These are phyloP conservation scores for Panagrolaimus sp. DNA, from an alignment of 1,140 invertebrate genomes.

Conservation along the genomic window DNA sequence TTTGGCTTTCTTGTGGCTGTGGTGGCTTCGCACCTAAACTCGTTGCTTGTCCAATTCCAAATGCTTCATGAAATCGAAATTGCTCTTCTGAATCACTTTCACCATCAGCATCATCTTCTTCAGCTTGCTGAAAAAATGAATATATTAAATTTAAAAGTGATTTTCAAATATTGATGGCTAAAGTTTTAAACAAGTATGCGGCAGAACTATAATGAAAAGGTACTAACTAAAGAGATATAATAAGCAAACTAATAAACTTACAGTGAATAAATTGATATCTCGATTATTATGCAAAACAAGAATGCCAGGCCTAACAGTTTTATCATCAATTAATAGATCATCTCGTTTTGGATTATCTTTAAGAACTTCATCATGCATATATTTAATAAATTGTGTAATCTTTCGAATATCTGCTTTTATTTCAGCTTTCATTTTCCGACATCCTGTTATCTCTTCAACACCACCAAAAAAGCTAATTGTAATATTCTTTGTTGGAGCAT, in stretches of 20 bases:
- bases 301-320: background rate
- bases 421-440: background rate
- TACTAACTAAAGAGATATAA: background rate
- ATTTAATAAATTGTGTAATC: background rate
- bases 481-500: background rate
- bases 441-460: background rate
- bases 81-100: background rate
- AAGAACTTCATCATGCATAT: constrained; percentile 1
- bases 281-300: constrained; percentile 6
- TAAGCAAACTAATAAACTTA: background rate
- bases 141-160: too few species aligned
- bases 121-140: background rate
- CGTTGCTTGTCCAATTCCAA: too few species aligned
- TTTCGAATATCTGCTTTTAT: background rate
- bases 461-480: constrained; percentile 8
- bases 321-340: background rate
- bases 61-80: too few species aligned
- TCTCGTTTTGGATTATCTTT: background rate
- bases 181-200: too few species aligned
- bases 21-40: background rate
- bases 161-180: too few species aligned
- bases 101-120: background rate
- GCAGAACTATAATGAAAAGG: too few species aligned
- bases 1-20: background rate
- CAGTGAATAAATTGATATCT: constrained; percentile 9